Percentiles rank a stretch among this genome's conserved stretches.
These are phyloP conservation scores for Cydia fagiglandana DNA, from an alignment of 1,140 invertebrate genomes.

Conservation along the genomic window DNA sequence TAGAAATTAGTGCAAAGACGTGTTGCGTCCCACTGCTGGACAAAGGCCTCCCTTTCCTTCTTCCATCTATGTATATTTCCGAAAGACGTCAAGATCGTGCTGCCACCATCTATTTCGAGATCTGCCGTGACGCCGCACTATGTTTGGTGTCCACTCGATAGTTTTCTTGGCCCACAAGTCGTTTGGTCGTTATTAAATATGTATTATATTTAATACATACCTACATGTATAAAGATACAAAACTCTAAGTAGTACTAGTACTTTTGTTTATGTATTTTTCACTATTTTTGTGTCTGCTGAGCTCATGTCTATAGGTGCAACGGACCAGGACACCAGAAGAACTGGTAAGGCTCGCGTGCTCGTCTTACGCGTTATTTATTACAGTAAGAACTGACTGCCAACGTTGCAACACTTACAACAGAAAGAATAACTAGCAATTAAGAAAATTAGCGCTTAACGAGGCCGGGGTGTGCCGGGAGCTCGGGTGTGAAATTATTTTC, in stretches of 20 bases:
- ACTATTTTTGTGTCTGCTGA: not conserved
- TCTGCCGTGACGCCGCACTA: no score
- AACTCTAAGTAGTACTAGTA: not conserved
- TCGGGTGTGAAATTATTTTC: conserved; percentile 31
- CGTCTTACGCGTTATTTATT: conserved; percentile 23
- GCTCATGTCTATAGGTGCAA: not conserved
- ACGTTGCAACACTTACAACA: conserved; percentile 23
- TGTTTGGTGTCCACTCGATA: no score
- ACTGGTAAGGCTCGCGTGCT: conserved; percentile 29
- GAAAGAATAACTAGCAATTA: conserved; percentile 33
- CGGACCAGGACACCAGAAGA: conserved; percentile 25
- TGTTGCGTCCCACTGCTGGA: no score
- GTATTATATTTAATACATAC: no score
- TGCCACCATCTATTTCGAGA: no score
- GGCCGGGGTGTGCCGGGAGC: conserved; percentile 26
- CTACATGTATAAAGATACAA: no score
- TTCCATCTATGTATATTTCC: no score
- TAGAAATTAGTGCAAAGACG: not conserved
- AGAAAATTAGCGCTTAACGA: conserved; percentile 24
- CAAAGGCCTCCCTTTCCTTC: no score
- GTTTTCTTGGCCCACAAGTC: no score
- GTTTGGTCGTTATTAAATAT: no score
- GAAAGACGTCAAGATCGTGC: no score
- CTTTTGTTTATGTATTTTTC: not conserved
- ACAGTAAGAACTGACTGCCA: conserved; percentile 17